phyloP scores from a whole-genome alignment of 2,888 invertebrate species.

The Magallana nippona region DNA sequence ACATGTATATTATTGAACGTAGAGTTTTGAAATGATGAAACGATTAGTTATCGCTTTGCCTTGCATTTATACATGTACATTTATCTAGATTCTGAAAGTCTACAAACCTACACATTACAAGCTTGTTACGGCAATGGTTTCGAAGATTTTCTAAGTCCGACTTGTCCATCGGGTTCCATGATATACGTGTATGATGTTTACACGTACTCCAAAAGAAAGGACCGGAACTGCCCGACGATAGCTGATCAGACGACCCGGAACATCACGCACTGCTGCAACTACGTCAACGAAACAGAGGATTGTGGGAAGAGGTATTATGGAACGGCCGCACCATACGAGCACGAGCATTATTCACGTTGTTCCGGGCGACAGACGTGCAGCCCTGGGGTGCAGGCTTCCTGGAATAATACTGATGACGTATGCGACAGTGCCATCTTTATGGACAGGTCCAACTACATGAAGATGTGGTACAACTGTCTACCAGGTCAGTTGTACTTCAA shows the following conservation, averaged over 20 bases:
- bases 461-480: slow-evolving; percentile 41
- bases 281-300: slow-evolving; percentile 45
- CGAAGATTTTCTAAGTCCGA: background rate
- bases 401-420: slow-evolving; percentile 21
- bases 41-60: no score
- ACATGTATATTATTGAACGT: no score
- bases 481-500: background rate
- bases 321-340: background rate
- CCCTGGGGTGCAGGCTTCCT: slow-evolving; percentile 8
- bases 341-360: slow-evolving; percentile 39
- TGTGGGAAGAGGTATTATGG: slow-evolving; percentile 47
- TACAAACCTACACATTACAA: background rate
- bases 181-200: slow-evolving; percentile 42
- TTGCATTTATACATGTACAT: background rate
- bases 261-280: slow-evolving; percentile 29
- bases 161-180: slow-evolving; percentile 6
- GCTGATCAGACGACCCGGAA: background rate
- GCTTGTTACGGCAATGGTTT: slow-evolving; percentile 30
- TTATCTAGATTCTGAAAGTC: background rate
- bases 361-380: background rate
- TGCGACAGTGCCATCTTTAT: slow-evolving; percentile 27
- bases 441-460: slow-evolving; percentile 42
- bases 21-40: no score
- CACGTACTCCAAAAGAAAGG: slow-evolving; percentile 38
- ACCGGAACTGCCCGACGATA: background rate